phyloP scores from a whole-genome alignment of 2,797 vertebrate species.

The Mus caroli region DNA sequence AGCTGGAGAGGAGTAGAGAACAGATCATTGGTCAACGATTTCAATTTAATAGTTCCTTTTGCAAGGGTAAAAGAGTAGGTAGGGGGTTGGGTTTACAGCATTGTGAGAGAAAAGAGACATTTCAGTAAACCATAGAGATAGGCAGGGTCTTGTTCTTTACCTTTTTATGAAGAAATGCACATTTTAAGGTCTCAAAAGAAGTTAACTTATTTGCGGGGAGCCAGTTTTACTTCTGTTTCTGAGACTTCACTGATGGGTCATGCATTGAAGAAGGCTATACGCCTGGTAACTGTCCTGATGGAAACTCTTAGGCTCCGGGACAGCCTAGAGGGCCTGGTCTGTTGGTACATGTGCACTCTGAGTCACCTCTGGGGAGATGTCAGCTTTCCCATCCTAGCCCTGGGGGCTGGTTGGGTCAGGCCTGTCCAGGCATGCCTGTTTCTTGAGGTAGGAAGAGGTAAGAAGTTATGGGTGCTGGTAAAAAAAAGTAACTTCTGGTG shows the following conservation, averaged over 20 bases:
- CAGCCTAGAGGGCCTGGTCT: not conserved
- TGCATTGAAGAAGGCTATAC: not conserved
- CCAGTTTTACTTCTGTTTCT: slow-evolving; percentile 48
- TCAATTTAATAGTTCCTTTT: not conserved
- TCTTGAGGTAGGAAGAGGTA: not conserved
- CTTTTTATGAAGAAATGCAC: not conserved
- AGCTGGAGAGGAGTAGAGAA: not conserved
- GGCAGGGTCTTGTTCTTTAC: not conserved
- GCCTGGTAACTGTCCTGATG: not conserved
- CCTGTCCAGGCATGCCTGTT: slow-evolving; percentile 31
- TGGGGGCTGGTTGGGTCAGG: not conserved
- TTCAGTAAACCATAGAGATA: not conserved
- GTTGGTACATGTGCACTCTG: not conserved
- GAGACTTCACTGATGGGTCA: not conserved
- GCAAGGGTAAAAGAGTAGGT: not conserved
- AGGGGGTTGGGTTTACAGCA: not conserved
- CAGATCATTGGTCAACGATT: not conserved
- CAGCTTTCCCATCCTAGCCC: not conserved
- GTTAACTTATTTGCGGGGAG: not conserved
- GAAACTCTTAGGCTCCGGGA: not conserved
- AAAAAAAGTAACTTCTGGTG: not conserved
- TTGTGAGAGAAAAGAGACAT: slow-evolving; percentile 1
- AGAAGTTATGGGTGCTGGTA: not conserved
- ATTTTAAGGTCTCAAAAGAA: slow-evolving; percentile 35
- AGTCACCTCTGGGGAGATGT: slow-evolving; percentile 18